Base-by-base conservation (phyloP, 2,888 invertebrate genomes). In the Epistrophe grossulariae region DNA sequence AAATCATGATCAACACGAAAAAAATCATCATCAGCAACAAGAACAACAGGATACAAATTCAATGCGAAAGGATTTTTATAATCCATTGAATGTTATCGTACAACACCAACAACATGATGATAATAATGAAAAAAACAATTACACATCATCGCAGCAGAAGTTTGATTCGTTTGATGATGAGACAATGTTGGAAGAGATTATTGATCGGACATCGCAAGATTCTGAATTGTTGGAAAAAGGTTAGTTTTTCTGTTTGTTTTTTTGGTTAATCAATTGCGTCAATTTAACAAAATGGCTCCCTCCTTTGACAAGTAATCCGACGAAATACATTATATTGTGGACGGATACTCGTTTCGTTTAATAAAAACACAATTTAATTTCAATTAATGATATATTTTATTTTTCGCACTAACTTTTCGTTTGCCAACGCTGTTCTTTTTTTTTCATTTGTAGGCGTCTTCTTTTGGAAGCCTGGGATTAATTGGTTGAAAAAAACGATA, bases 111-210 rank as follows among this genome's bases (percentile, higher is more conserved):
- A 45, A 7, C n/a, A n/a, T 45, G n/a, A 45, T 50, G 52, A 40
- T 38, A 40, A 73, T 11, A 38, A 59, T 8, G 57, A 68, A 1
- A 57, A 64, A 11, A 38, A 50, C 52, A 43, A 15, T 15, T 24
- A 10, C 15, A 35, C 68, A 8, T 38, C 74, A 0, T 59, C 52
- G 0, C 52, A 24, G 0, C 70, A 72, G 5, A 66, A 76, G 31
- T 19, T 79, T 8, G 83, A 83, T 31, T 57, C 76, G 4, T 57
- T 79, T 40, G 83, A 87, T 10, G 87, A 83, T 45, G 87, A 87
- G 17, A 66, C 74, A 6, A 76, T 70, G 0, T n/a, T 74, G 8
- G 87, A 87, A 13, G 83, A 64, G 6, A 83, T 79, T 6, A 83
- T 79, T 9, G 83, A 87, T 45, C 64, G 52, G 10, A 72, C 64